Conservation (phyloP, 2,113 vertebrate genomes). For the Gallinago media region DNA sequence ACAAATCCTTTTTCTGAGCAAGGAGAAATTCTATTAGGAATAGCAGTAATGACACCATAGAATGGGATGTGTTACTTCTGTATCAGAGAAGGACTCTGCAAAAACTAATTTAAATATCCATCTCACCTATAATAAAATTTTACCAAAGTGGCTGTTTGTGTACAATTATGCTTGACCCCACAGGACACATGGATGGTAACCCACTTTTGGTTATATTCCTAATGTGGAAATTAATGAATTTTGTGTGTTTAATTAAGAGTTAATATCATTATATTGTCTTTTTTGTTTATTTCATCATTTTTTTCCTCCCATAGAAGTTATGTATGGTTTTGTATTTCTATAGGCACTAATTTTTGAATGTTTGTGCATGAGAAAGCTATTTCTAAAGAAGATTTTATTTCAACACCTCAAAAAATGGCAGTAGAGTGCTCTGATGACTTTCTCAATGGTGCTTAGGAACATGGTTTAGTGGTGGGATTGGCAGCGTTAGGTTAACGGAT, state of each 20-base stretch:
- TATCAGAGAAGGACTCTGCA: not conserved
- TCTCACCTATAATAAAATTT: not conserved
- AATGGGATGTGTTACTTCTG: not conserved
- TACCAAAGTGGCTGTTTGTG: not conserved
- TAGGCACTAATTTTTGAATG: not conserved
- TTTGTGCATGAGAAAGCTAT: not conserved
- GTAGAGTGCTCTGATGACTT: not conserved
- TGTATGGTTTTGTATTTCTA: not conserved
- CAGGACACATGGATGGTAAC: not conserved
- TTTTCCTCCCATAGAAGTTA: not conserved
- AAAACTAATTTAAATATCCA: not conserved
- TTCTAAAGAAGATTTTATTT: not conserved
- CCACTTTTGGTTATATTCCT: not conserved
- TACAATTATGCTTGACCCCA: not conserved
- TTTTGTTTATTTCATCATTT: too few relatives aligned
- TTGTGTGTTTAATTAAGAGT: not conserved
- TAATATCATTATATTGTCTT: not conserved
- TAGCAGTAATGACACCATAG: not conserved
- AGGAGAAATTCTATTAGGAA: not conserved
- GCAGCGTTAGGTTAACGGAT: not conserved
- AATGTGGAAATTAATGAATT: not conserved
- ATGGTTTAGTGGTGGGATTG: not conserved
- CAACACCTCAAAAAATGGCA: not conserved
- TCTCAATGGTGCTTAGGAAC: not conserved
- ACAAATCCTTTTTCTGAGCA: not conserved